phyloP scores from a whole-genome alignment of 2,888 invertebrate species.

The Galeopsomyia nigrocyanea region DNA sequence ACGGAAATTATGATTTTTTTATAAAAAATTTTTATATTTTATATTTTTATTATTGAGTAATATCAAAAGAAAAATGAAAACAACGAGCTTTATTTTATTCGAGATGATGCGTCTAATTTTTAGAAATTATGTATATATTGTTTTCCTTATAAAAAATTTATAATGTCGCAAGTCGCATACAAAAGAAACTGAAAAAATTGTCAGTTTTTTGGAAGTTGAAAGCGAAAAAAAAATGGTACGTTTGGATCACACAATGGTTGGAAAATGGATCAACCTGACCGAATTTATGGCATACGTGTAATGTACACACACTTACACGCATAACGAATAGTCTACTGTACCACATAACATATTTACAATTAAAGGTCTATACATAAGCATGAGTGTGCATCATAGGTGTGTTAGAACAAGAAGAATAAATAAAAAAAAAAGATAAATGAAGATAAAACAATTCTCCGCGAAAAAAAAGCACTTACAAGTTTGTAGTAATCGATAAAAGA shows the following conservation, averaged over 20 bases:
- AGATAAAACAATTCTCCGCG: too few relatives aligned
- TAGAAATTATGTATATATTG: slow-evolving; percentile 36
- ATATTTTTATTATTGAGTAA: slow-evolving; percentile 6
- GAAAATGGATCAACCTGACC: background rate
- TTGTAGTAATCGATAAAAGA: too few relatives aligned
- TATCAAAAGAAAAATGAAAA: slow-evolving; percentile 1
- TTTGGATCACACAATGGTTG: slow-evolving; percentile 12
- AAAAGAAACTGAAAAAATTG: slow-evolving; percentile 1
- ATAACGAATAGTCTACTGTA: slow-evolving; percentile 57
- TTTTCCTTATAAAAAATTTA: slow-evolving; percentile 34
- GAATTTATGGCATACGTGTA: slow-evolving; percentile 46
- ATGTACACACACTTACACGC: slow-evolving; percentile 48
- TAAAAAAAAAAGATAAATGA: slow-evolving; percentile 38
- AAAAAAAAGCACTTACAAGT: too few relatives aligned
- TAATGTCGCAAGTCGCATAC: background rate
- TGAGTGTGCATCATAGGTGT: slow-evolving; percentile 61
- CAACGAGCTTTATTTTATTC: slow-evolving; percentile 27
- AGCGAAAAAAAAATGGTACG: slow-evolving; percentile 1
- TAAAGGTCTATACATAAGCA: slow-evolving; percentile 59
- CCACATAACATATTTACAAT: slow-evolving; percentile 57
- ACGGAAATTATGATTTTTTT: background rate
- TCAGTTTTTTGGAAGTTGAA: slow-evolving; percentile 17
- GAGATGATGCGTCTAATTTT: background rate
- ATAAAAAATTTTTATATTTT: slow-evolving; percentile 13
- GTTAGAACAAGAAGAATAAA: slow-evolving; percentile 50